Conservation (phyloP, 92 coral and sea anemone genomes). For the Palythoa grandis region DNA sequence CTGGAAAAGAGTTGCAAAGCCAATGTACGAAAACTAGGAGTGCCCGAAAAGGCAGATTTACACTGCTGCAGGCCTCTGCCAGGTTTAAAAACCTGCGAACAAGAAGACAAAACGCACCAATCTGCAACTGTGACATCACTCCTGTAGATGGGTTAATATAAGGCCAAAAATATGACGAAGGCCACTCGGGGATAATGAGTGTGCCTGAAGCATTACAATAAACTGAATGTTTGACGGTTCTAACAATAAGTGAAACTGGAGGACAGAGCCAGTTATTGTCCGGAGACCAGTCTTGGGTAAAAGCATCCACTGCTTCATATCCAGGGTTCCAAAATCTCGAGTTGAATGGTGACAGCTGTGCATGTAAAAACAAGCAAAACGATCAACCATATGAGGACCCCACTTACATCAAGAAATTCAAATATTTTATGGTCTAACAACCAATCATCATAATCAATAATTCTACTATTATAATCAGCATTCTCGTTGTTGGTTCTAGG, state of each 20-base stretch:
- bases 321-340: constrained; percentile 50
- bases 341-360: constrained; percentile 39
- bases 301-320: constrained; percentile 16
- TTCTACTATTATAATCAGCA: constrained; percentile 43
- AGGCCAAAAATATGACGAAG: constrained; percentile 56
- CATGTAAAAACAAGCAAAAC: constrained; percentile 46
- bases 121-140: constrained; percentile 26
- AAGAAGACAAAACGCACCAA: constrained; percentile 20
- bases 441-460: constrained; percentile 44
- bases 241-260: constrained; percentile 29
- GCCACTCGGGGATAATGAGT: constrained; percentile 48
- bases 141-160: constrained; percentile 29
- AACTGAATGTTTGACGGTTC: constrained; percentile 24
- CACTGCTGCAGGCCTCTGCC: neutral
- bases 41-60: constrained; percentile 14
- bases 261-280: constrained; percentile 47
- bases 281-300: constrained; percentile 1
- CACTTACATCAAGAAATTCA: constrained; percentile 15
- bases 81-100: neutral
- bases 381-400: constrained; percentile 46
- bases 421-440: constrained; percentile 35
- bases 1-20: neutral
- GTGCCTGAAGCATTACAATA: constrained; percentile 30
- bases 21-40: constrained; percentile 7
- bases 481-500: constrained; percentile 25